phyloP scores from a whole-genome alignment of 2,888 invertebrate genomes.

The Amblyteles armatorius region DNA sequence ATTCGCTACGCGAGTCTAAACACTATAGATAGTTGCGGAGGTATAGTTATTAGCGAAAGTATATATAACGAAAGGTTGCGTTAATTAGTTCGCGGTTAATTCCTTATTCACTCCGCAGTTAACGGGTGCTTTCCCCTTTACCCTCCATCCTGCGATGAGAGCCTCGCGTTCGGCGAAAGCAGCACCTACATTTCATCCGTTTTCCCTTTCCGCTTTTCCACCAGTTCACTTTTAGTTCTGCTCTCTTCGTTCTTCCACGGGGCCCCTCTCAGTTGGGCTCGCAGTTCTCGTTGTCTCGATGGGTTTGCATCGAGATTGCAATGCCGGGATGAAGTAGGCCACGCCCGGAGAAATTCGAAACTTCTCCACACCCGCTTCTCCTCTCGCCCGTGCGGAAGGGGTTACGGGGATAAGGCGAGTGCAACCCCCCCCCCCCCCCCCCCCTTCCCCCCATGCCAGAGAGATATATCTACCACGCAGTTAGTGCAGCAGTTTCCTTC shows the following conservation, averaged over 20 bases:
- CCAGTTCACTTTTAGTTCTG: constrained; percentile 36
- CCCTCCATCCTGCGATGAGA: neutral
- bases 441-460: constrained; percentile 11
- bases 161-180: constrained; percentile 23
- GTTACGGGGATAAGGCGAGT: constrained; percentile 27
- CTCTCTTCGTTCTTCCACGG: constrained; percentile 12
- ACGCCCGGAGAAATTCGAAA: constrained; percentile 70
- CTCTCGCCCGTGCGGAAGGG: constrained; percentile 32
- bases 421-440: neutral
- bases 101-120: constrained; percentile 67
- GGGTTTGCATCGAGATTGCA: constrained; percentile 69
- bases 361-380: constrained; percentile 55
- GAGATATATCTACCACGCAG: constrained; percentile 50
- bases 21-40: neutral
- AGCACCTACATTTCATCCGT: constrained; percentile 35
- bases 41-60: constrained; percentile 58
- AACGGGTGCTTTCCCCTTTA: constrained; percentile 6
- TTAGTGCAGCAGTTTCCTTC: constrained; percentile 66
- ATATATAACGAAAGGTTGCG: constrained; percentile 65
- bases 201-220: constrained; percentile 40
- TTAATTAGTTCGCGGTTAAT: constrained; percentile 75
- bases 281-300: constrained; percentile 65
- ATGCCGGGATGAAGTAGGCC: constrained; percentile 69
- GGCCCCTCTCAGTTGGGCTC: constrained; percentile 31
- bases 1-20: constrained; percentile 29